Conservation (phyloP, 2,797 vertebrate genomes). For the Dallia pectoralis region DNA sequence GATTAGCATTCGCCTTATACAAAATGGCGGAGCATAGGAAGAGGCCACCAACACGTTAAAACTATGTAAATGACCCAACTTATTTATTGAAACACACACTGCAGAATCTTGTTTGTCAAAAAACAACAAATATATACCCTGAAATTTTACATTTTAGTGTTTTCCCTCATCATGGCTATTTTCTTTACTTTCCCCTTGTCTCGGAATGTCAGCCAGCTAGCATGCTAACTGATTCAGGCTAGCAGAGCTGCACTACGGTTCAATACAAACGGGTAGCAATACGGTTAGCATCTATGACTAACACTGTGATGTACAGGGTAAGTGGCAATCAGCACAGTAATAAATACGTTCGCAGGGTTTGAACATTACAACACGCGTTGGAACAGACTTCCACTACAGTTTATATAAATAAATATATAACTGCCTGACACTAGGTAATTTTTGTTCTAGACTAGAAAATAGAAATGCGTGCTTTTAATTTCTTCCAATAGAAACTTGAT, state of each 20-base stretch:
- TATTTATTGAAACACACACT: slow-evolving; percentile 62
- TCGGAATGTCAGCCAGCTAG: slow-evolving; percentile 80
- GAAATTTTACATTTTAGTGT: slow-evolving; percentile 68
- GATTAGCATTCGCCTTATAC: slow-evolving; percentile 84
- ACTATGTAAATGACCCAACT: slow-evolving; percentile 81
- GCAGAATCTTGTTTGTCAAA: slow-evolving; percentile 47
- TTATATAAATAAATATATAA: slow-evolving; percentile 20
- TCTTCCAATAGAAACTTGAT: slow-evolving; percentile 81
- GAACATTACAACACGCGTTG: slow-evolving; percentile 63
- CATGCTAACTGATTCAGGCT: slow-evolving; percentile 42
- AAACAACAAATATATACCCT: slow-evolving; percentile 49
- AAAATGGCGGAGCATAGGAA: slow-evolving; percentile 85
- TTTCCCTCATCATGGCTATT: slow-evolving; percentile 67
- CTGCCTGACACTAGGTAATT: slow-evolving; percentile 36
- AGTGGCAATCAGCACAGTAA: slow-evolving; percentile 75
- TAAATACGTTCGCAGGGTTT: slow-evolving; percentile 76
- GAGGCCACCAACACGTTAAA: slow-evolving; percentile 84
- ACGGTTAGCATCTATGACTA: slow-evolving; percentile 60
- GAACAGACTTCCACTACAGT: slow-evolving; percentile 38
- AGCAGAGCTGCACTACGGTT: slow-evolving; percentile 50
- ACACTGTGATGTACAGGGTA: slow-evolving; percentile 76
- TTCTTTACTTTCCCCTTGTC: slow-evolving; percentile 84
- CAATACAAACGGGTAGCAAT: slow-evolving; percentile 58
- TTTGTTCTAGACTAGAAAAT: slow-evolving; percentile 55
- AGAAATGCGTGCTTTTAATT: slow-evolving; percentile 73